phyloP scores from a whole-genome alignment of 2,797 vertebrate genomes.

The Erpetoichthys calabaricus region DNA sequence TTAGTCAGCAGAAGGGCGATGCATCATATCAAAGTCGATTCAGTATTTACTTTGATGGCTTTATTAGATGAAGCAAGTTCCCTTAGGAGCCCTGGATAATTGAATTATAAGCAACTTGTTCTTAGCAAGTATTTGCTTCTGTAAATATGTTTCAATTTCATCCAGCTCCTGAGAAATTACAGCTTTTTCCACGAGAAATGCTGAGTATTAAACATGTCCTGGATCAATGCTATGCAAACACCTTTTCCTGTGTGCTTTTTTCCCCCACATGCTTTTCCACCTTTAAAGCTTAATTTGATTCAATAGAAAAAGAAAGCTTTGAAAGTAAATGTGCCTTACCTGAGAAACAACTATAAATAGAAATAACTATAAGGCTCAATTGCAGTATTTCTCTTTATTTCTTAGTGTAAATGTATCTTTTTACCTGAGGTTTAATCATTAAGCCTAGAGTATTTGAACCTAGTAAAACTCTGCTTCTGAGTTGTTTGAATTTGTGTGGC shows the following conservation, averaged over 20 bases:
- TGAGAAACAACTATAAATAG: too few species aligned
- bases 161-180: background rate
- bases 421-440: too few species aligned
- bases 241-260: background rate
- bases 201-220: background rate
- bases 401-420: too few species aligned
- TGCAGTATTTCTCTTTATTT: too few species aligned
- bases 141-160: background rate
- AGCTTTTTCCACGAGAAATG: conserved; percentile 5
- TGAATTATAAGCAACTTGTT: conserved; percentile 32
- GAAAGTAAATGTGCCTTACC: too few species aligned
- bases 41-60: conserved; percentile 31
- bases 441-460: too few species aligned
- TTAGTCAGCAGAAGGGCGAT: conserved; percentile 43
- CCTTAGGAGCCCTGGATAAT: conserved; percentile 19
- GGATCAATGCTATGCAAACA: background rate
- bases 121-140: conserved; percentile 4
- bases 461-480: too few species aligned
- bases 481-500: too few species aligned
- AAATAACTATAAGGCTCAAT: too few species aligned
- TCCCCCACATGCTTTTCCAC: too few species aligned
- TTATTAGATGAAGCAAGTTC: conserved; percentile 21
- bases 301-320: too few species aligned
- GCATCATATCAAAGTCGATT: conserved; percentile 33
- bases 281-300: too few species aligned